Evolutionary conservation across 2,888 invertebrate species (phyloP), one percentile per base, ranked within the genome.

Genomic region (Thyatira batis): DNA sequence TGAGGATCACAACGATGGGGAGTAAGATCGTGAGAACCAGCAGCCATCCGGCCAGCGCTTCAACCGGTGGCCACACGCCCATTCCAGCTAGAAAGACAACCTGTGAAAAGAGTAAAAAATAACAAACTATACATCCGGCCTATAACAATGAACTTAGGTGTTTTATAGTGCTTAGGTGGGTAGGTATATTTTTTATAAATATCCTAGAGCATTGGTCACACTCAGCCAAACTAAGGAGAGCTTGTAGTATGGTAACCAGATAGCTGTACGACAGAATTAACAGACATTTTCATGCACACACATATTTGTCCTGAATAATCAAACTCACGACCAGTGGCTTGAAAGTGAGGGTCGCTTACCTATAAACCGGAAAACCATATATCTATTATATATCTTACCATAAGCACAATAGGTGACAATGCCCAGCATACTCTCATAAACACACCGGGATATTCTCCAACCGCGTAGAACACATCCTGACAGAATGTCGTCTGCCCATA

Each of bases 401-500:
- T 67, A 11, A 85, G 28, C 10, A 63, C 48, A 8, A 39, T 17
- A 0, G 91, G 89, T 1, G 82, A 71, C 0, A 89, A 4, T 0
- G 90, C 89, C 91, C 91, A 92, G 58, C 83, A 84, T 4, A 89
- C 61, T 54, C 91, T 76, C 57, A 89, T 64, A 52, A 85, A 85
- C n/a, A 85, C 70, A 17, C 77, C 74, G 1, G 91, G 91, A 51
- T 90, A 90, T 51, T 92, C 90, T 1, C 85, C 89, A 0, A 84
- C 80, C 0, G 89, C 80, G 53, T 83, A 87, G 65, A 76, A 90
- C 8, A 92, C 77, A 20, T 89, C 82, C 54, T 90, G 89, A 49
- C 90, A 89, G 69, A 92, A 91, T 0, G 80, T 78, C 0, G 80
- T 80, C 72, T 90, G 91, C 0, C 91, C 89, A 54, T 89, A 89